Evolutionary conservation across 2,113 vertebrate genomes (phyloP).

Genomic region (Azemiops feae): DNA sequence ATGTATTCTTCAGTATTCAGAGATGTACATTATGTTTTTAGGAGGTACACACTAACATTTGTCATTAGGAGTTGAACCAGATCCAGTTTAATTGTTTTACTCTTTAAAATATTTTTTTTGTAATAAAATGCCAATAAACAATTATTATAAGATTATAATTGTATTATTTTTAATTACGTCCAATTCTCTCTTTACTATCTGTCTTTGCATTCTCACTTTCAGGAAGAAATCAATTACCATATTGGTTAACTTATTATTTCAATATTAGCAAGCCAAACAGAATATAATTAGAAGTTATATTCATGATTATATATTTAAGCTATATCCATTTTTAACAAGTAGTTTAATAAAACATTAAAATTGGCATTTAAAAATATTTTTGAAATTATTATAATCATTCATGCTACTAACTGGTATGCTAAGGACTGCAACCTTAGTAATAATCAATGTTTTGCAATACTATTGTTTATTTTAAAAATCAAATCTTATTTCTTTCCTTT

Average conservation of each 20-base stretch:
- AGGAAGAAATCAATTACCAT: background rate
- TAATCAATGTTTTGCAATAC: background rate
- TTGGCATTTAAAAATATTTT: background rate
- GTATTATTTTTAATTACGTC: background rate
- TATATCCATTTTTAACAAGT: background rate
- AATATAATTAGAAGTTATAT: background rate
- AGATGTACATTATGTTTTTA: too few relatives aligned
- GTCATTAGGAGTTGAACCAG: too few relatives aligned
- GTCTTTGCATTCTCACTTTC: background rate
- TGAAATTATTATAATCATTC: background rate
- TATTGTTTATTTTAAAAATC: background rate
- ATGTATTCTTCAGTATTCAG: too few relatives aligned
- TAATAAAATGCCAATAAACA: background rate
- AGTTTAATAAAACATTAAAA: background rate
- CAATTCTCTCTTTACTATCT: background rate
- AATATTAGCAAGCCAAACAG: background rate
- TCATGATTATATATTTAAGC: background rate
- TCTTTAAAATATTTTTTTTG: background rate
- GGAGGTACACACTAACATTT: too few relatives aligned
- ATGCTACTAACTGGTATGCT: background rate
- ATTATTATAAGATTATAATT: background rate
- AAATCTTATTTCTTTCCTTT: background rate
- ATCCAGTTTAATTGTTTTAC: background rate
- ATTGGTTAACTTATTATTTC: background rate
- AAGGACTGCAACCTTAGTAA: background rate